A percentile compares a stretch with the other conserved stretches of the same genome.
Conservation (phyloP, 2,113 vertebrate species). For the Azemiops feae region DNA sequence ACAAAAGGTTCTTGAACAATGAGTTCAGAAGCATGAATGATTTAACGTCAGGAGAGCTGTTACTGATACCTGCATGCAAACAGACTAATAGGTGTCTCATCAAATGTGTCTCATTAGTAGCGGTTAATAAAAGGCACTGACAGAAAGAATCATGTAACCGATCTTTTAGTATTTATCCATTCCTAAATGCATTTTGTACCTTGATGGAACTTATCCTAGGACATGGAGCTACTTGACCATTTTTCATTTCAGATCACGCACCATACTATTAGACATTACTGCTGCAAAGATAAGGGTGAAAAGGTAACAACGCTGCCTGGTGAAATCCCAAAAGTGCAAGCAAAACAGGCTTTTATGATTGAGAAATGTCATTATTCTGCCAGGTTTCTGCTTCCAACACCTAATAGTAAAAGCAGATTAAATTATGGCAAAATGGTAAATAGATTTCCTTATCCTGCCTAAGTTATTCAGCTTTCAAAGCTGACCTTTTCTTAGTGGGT, state of each 20-base stretch:
- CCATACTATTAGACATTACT: neutral
- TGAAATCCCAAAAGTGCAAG: neutral
- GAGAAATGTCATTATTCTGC: neutral
- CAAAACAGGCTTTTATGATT: neutral
- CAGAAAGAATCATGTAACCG: neutral
- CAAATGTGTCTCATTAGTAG: neutral
- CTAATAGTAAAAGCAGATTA: neutral
- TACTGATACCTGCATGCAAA: neutral
- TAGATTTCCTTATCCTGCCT: neutral
- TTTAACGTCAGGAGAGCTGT: constrained; percentile 5
- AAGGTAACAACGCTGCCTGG: neutral
- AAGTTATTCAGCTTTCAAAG: neutral
- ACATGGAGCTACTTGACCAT: no score
- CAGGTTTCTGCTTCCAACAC: neutral
- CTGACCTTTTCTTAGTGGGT: neutral
- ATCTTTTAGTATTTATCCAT: neutral
- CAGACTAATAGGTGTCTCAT: constrained; percentile 6
- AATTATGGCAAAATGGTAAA: neutral
- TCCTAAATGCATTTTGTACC: neutral
- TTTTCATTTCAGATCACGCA: neutral
- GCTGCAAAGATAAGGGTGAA: neutral
- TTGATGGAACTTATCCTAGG: neutral
- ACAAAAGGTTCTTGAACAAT: constrained; percentile 13
- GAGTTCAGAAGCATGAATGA: neutral
- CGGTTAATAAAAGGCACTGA: constrained; percentile 18